Evolutionary conservation across 1,140 invertebrate genomes (phyloP).

Genomic region (Drosophila bocki): DNA sequence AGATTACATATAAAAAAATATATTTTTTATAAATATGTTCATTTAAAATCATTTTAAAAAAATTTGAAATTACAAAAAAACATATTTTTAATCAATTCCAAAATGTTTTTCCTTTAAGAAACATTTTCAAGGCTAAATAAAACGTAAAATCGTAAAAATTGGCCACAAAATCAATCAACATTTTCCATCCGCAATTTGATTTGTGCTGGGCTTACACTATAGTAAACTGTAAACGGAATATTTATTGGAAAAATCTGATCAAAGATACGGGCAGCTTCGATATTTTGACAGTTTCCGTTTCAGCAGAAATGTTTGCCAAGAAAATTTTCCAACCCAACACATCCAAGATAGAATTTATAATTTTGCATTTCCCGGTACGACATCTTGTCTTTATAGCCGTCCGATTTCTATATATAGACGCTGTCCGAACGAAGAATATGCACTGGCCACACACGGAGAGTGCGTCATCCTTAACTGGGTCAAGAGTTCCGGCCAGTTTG

Average conservation of each 20-base stretch:
- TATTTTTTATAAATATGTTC: background rate
- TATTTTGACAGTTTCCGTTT: slow-evolving; percentile 47
- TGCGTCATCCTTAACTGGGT: slow-evolving; percentile 62
- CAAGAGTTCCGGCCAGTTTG: slow-evolving; percentile 50
- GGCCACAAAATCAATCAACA: slow-evolving; percentile 16
- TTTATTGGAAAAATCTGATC: slow-evolving; percentile 37
- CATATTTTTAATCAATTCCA: background rate
- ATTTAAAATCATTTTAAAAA: too few relatives aligned
- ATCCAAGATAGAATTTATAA: slow-evolving; percentile 30
- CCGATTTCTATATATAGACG: slow-evolving; percentile 40
- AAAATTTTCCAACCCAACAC: slow-evolving; percentile 22
- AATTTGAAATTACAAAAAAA: background rate
- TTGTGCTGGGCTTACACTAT: slow-evolving; percentile 19
- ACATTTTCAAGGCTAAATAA: background rate
- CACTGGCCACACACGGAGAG: slow-evolving; percentile 39
- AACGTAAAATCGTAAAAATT: slow-evolving; percentile 21
- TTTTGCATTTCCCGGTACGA: slow-evolving; percentile 50
- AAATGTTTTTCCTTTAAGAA: background rate
- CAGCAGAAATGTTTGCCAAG: slow-evolving; percentile 29
- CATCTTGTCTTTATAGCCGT: slow-evolving; percentile 35
- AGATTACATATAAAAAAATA: too few relatives aligned
- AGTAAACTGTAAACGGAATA: slow-evolving; percentile 25
- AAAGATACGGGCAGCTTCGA: slow-evolving; percentile 23
- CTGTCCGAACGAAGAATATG: slow-evolving; percentile 14
- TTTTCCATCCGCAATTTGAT: slow-evolving; percentile 14